Base-by-base conservation (phyloP, 2,888 invertebrate species). In the Melikaiella ostensackeni region DNA sequence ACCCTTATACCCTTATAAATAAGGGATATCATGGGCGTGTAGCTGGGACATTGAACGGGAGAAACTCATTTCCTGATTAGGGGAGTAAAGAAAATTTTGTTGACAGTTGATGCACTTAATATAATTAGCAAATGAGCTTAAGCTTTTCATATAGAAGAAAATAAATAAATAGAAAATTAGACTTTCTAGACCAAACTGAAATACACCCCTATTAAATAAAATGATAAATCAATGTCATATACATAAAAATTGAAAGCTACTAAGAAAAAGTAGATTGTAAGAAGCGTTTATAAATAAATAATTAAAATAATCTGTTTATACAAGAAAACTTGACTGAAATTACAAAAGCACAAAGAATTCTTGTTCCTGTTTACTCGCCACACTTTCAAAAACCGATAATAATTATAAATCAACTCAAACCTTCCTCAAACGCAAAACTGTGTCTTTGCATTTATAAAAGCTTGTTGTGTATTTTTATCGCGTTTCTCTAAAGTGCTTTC, bases 61-160 rank as follows among this genome's bases (percentile, higher is more conserved):
- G 30, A 70, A 55, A 70, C 70, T 70, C 70, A 55, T 70, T 55
- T 55, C 70, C 70, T 70, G 70, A 70, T 70, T 70, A 70, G 30
- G 70, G 30, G 70, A 50, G 50, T 42, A 30, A 33, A 70, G 50
- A 70, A 70, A 50, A 50, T 70, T 19, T 13, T 70, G 70, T 70
- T 50, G 70, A 70, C 70, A 70, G 46, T 70, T 70, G 27, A 33
- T 55, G 33, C 50, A 70, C 50, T 70, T 50, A 70, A n/a, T 11
- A 30, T 55, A 70, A 70, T 70, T 50, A 70, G 46, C n/a, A 33
- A 70, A 50, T 46, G 19, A 70, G 50, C 50, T 50, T 30, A 70
- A 50, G n/a, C 46, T 50, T 55, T 70, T n/a, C 6, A 30, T 16
- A 27, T 1, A 70, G 4, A 70, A 70, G 30, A 16, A 30, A 70